Evolutionary conservation across 2,888 invertebrate genomes (phyloP).

Genomic region (Rhabditophanes sp.): DNA sequence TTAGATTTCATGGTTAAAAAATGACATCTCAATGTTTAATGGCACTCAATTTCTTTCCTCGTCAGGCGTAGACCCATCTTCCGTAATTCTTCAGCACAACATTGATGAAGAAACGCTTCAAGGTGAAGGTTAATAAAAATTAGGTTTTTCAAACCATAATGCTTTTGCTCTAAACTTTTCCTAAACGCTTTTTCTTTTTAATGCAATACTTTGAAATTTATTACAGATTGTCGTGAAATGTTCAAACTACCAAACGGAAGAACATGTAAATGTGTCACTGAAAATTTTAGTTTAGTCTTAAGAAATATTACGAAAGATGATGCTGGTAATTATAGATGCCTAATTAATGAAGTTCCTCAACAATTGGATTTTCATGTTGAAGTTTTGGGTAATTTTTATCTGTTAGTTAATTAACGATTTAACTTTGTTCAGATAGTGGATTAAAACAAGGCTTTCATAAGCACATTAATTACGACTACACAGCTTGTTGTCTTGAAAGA

Average conservation of each 20-base stretch:
- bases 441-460: conserved; percentile 33
- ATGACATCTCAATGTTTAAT: conserved; percentile 29
- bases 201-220: too few species aligned
- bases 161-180: neutral
- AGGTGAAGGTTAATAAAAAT: conserved; percentile 2
- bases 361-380: conserved; percentile 37
- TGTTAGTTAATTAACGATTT: neutral
- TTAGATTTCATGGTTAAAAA: conserved; percentile 35
- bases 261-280: conserved; percentile 22
- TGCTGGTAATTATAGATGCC: conserved; percentile 33
- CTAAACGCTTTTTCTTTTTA: neutral
- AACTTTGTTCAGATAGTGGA: conserved; percentile 30
- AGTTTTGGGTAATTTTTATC: conserved; percentile 31
- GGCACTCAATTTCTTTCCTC: conserved; percentile 28
- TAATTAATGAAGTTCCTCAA: conserved; percentile 27
- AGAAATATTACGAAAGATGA: conserved; percentile 35
- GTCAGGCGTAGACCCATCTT: conserved; percentile 19
- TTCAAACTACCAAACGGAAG: conserved; percentile 15
- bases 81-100: conserved; percentile 27
- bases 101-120: conserved; percentile 20
- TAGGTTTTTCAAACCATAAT: conserved; percentile 4
- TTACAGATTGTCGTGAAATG: conserved; percentile 18
- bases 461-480: conserved; percentile 37
- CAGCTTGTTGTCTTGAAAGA: conserved; percentile 61
- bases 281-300: conserved; percentile 33